Percentiles rank a stretch among this genome's conserved stretches.
phyloP scores from a whole-genome alignment of 1,140 invertebrate genomes.

The Pogonus chalceus region DNA sequence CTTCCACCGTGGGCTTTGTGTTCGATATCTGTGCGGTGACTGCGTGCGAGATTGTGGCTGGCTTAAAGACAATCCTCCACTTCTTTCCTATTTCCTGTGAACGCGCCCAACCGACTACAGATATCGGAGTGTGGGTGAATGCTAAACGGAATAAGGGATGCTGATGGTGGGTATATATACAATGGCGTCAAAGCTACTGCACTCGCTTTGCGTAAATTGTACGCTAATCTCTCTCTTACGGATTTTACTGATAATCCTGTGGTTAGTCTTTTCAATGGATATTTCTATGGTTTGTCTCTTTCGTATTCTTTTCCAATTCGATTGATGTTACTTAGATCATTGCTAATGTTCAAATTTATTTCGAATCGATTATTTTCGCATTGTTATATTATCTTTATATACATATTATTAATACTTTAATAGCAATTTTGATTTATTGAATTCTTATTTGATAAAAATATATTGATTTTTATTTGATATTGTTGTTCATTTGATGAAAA shows the following conservation, averaged over 20 bases:
- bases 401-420: too few species aligned
- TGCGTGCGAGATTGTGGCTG: not conserved
- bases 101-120: not conserved
- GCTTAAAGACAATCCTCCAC: slow-evolving; percentile 1
- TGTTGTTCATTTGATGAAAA: too few species aligned
- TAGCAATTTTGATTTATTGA: too few species aligned
- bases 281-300: too few species aligned
- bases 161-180: not conserved
- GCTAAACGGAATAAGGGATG: not conserved
- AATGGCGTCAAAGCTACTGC: not conserved
- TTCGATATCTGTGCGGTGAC: slow-evolving; percentile 1
- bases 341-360: too few species aligned
- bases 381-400: too few species aligned
- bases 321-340: too few species aligned
- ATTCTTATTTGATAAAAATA: too few species aligned
- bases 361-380: too few species aligned
- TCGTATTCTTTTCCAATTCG: too few species aligned
- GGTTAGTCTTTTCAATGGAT: not conserved
- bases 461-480: too few species aligned
- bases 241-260: not conserved
- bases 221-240: not conserved
- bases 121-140: too few species aligned
- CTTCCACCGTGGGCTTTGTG: slow-evolving; percentile 10
- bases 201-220: not conserved
- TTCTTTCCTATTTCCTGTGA: slow-evolving; percentile 6